phyloP scores from a whole-genome alignment of 2,888 invertebrate species.

The Nowickia ferox region DNA sequence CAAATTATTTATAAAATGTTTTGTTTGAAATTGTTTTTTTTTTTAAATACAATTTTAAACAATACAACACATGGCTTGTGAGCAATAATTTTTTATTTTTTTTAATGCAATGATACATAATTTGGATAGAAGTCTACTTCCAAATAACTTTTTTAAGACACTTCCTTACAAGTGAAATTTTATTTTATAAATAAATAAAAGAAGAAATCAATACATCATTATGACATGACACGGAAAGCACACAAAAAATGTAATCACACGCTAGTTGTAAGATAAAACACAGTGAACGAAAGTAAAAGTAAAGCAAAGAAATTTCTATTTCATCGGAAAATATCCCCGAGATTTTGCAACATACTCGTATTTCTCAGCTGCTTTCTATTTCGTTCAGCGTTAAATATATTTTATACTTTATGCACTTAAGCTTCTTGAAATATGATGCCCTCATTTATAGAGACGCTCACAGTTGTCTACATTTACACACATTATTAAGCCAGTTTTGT shows the following conservation, averaged over 20 bases:
- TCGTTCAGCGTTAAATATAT: conserved; percentile 22
- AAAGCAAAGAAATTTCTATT: not conserved
- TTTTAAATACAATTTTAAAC: too few relatives aligned
- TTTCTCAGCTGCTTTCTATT: not conserved
- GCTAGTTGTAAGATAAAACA: not conserved
- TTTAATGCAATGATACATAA: too few relatives aligned
- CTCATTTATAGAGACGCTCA: conserved; percentile 7
- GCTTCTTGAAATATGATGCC: conserved; percentile 17
- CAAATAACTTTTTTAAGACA: too few relatives aligned
- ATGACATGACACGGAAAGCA: not conserved
- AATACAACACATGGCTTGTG: too few relatives aligned
- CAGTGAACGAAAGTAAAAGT: not conserved
- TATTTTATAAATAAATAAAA: not conserved
- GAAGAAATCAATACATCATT: not conserved
- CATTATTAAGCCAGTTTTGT: conserved; percentile 63
- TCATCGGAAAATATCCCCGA: not conserved
- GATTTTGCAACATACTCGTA: not conserved
- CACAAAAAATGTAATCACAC: conserved; percentile 12
- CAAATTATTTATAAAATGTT: too few relatives aligned
- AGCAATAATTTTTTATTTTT: too few relatives aligned
- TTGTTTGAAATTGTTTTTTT: too few relatives aligned
- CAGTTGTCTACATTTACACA: conserved; percentile 21
- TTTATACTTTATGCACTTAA: conserved; percentile 15
- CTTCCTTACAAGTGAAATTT: too few relatives aligned
- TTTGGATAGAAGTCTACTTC: too few relatives aligned